Percentiles rank a stretch among this genome's conserved stretches.
These are phyloP conservation scores for Oreochromis niloticus DNA, from an alignment of 2,113 vertebrate species.

Conservation along the genomic window DNA sequence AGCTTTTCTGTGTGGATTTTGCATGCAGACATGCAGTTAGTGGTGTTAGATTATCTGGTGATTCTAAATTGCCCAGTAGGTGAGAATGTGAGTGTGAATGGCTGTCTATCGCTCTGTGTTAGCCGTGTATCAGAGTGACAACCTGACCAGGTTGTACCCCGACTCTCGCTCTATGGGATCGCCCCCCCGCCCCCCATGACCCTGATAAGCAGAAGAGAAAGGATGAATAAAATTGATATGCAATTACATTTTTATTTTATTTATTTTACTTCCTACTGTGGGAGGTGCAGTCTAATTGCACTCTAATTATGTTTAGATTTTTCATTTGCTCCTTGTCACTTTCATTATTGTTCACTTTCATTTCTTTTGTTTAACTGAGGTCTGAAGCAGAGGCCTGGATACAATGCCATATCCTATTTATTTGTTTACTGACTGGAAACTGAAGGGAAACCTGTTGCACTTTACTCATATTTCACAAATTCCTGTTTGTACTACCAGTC, in stretches of 20 bases:
- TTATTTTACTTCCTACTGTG: not conserved
- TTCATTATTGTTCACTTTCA: not conserved
- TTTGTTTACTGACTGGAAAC: not conserved
- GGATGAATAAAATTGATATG: not conserved
- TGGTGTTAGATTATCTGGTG: not conserved
- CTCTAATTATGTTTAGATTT: not conserved
- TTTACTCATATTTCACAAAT: not conserved
- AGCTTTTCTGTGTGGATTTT: not conserved
- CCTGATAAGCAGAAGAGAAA: not conserved
- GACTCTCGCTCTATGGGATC: not conserved
- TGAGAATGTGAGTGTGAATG: not conserved
- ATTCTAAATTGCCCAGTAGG: not conserved
- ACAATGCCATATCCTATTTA: not conserved
- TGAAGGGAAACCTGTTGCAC: not conserved
- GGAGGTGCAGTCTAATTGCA: not conserved
- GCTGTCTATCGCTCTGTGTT: not conserved
- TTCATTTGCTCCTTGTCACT: not conserved
- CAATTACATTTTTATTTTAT: not conserved
- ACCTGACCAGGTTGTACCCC: not conserved
- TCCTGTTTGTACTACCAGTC: not conserved
- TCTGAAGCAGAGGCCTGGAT: not conserved
- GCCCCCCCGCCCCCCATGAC: accelerated
- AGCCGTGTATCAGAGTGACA: not conserved
- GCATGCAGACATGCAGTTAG: not conserved
- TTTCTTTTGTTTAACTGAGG: not conserved